phyloP scores from a whole-genome alignment of 2,113 vertebrate species.

The Lota lota region DNA sequence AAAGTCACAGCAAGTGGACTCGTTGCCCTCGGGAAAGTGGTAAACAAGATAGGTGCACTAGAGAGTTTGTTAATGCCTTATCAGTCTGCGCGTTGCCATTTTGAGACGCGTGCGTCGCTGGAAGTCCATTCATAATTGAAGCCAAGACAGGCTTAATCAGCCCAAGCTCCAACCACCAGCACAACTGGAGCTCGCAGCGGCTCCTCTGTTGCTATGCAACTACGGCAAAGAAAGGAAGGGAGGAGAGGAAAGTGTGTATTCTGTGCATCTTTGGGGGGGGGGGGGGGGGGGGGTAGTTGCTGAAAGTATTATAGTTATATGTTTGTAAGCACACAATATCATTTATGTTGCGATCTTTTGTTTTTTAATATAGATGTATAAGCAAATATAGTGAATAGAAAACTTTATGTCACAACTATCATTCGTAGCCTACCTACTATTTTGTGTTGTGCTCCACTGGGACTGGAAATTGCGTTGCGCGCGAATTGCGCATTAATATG shows the following conservation, averaged over 20 bases:
- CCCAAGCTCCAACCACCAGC: constrained; percentile 61
- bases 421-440: too few species aligned
- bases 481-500: constrained; percentile 11
- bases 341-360: too few species aligned
- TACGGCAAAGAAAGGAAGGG: constrained; percentile 56
- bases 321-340: too few species aligned
- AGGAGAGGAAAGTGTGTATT: constrained; percentile 45
- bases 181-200: constrained; percentile 66
- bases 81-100: constrained; percentile 62
- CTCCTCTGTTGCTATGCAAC: constrained; percentile 79
- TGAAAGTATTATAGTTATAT: constrained; percentile 7
- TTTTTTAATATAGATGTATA: too few species aligned
- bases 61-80: constrained; percentile 52
- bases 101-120: constrained; percentile 55
- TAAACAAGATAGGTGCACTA: constrained; percentile 15
- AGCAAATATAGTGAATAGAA: too few species aligned
- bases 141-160: constrained; percentile 67
- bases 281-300: constrained; percentile 50
- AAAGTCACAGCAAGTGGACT: too few species aligned
- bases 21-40: not conserved
- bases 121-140: constrained; percentile 77
- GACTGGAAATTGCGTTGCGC: constrained; percentile 2
- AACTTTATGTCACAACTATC: too few species aligned
- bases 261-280: constrained; percentile 65
- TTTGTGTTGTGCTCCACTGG: too few species aligned